These are phyloP conservation scores for Phrynocephalus forsythii DNA, from an alignment of 2,797 vertebrate genomes.

Conservation along the genomic window DNA sequence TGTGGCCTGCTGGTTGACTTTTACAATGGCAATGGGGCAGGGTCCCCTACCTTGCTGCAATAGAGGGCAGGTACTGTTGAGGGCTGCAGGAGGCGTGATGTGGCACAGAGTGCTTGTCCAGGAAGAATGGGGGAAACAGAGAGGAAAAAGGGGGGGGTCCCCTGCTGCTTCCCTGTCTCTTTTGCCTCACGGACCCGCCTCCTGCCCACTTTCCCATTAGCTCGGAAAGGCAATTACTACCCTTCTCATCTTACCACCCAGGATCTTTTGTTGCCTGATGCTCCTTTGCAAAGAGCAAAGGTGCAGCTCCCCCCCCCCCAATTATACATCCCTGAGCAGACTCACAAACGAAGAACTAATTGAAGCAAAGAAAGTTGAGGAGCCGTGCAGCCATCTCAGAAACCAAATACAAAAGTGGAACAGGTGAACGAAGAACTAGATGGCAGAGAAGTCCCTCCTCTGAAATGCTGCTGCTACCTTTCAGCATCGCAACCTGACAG, in stretches of 20 bases:
- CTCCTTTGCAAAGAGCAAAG: too few species aligned
- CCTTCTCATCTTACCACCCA: background rate
- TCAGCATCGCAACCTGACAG: too few species aligned
- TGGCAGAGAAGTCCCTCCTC: background rate
- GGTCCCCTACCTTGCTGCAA: background rate
- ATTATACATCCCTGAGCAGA: too few species aligned
- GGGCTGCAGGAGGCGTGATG: background rate
- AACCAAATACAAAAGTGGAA: too few species aligned
- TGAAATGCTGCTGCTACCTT: background rate
- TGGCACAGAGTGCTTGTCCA: too few species aligned
- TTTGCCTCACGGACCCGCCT: too few species aligned
- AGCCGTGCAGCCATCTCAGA: too few species aligned
- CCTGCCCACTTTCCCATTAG: background rate
- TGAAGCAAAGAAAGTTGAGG: too few species aligned
- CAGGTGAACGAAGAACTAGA: background rate
- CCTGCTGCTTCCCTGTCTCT: background rate
- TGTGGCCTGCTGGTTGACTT: too few species aligned
- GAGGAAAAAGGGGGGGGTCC: background rate
- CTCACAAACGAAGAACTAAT: too few species aligned
- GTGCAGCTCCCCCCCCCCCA: too few species aligned
- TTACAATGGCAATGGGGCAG: background rate
- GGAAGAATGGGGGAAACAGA: background rate
- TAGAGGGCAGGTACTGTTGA: background rate
- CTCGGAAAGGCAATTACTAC: background rate
- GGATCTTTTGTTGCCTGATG: too few species aligned